Evolutionary conservation across 2,888 invertebrate genomes (phyloP).

Genomic region (Ferdinandea cuprea): DNA sequence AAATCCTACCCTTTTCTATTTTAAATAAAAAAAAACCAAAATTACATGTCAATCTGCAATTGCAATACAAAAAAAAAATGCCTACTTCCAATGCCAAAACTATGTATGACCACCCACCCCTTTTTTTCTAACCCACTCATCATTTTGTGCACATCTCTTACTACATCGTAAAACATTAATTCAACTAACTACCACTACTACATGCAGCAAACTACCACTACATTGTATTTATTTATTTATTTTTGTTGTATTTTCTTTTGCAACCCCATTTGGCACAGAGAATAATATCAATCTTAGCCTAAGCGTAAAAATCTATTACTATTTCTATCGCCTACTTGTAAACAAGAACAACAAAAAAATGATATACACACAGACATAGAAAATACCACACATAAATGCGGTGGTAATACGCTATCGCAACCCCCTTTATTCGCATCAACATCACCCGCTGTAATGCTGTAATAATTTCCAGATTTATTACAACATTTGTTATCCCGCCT

Average conservation of each 20-base stretch:
- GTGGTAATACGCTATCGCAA: slow-evolving; percentile 48
- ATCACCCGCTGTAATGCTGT: slow-evolving; percentile 67
- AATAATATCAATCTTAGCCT: slow-evolving; percentile 70
- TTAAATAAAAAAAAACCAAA: background rate
- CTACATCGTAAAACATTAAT: slow-evolving; percentile 36
- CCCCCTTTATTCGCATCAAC: slow-evolving; percentile 30
- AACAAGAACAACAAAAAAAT: slow-evolving; percentile 34
- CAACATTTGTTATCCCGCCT: slow-evolving; percentile 72
- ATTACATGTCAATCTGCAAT: slow-evolving; percentile 14
- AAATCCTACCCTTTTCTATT: slow-evolving; percentile 18
- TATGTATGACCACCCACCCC: slow-evolving; percentile 12
- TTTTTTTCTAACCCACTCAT: slow-evolving; percentile 1
- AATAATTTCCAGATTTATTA: slow-evolving; percentile 74
- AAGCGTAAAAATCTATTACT: slow-evolving; percentile 72
- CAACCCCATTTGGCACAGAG: slow-evolving; percentile 65
- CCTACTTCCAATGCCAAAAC: slow-evolving; percentile 20
- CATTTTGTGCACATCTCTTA: slow-evolving; percentile 16
- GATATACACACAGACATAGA: slow-evolving; percentile 11
- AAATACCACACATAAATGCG: slow-evolving; percentile 41
- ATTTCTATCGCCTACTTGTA: slow-evolving; percentile 73
- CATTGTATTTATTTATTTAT: slow-evolving; percentile 7
- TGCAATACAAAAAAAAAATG: slow-evolving; percentile 20
- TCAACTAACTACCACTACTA: slow-evolving; percentile 16
- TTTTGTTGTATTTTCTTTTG: too few species aligned
- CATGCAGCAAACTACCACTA: slow-evolving; percentile 25